phyloP scores from a whole-genome alignment of 1,140 invertebrate species.

The Dendroctonus valens region DNA sequence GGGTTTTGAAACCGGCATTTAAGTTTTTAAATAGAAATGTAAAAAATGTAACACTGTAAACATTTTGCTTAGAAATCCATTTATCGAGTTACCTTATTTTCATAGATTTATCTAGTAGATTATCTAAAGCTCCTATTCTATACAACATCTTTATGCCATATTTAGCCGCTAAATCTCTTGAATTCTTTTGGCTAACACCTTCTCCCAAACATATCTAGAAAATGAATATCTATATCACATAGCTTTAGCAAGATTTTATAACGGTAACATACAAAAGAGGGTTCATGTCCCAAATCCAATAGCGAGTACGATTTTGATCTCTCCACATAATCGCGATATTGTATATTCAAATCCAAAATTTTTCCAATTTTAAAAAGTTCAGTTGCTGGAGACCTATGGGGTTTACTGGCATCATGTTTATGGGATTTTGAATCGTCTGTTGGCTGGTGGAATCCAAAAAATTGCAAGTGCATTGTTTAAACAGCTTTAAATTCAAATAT shows the following conservation, averaged over 20 bases:
- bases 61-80: no score
- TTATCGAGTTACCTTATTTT: conserved; percentile 16
- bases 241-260: neutral
- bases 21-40: no score
- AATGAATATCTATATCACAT: neutral
- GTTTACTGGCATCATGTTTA: conserved; percentile 20
- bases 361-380: conserved; percentile 36
- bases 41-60: no score
- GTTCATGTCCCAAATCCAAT: conserved; percentile 34
- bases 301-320: conserved; percentile 32
- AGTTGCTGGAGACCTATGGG: conserved; percentile 27
- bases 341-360: conserved; percentile 32
- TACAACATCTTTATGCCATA: conserved; percentile 37
- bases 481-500: neutral
- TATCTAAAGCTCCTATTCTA: conserved; percentile 37
- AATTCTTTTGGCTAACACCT: conserved; percentile 28
- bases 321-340: conserved; percentile 34
- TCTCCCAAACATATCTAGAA: conserved; percentile 42
- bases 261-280: conserved; percentile 29
- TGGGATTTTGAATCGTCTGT: conserved; percentile 4
- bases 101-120: conserved; percentile 19
- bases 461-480: conserved; percentile 13
- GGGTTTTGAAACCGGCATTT: no score
- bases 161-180: conserved; percentile 35
- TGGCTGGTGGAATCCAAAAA: neutral